These are phyloP conservation scores for Gastracanthus pulcherrimus DNA, from an alignment of 2,888 invertebrate species.

Conservation along the genomic window DNA sequence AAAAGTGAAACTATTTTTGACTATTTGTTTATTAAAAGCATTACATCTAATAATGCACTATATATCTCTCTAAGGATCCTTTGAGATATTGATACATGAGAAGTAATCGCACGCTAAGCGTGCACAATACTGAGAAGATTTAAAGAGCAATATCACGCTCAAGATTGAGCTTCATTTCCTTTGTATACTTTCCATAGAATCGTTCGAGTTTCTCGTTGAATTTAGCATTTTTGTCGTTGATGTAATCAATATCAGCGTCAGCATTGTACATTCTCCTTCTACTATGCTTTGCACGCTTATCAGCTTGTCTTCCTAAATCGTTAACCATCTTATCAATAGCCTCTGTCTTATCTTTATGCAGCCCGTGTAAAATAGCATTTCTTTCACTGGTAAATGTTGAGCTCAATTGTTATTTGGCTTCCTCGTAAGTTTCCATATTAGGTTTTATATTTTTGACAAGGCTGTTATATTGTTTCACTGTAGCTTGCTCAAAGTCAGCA, in stretches of 20 bases:
- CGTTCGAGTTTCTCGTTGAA: slow-evolving; percentile 99
- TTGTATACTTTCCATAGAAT: slow-evolving; percentile 97
- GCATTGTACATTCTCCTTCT: slow-evolving; percentile 97
- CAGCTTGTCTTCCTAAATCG: slow-evolving; percentile 95
- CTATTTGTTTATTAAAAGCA: no score
- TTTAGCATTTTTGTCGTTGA: slow-evolving; percentile 98
- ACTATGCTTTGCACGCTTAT: slow-evolving; percentile 96
- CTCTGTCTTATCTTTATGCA: slow-evolving; percentile 92
- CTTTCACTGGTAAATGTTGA: slow-evolving; percentile 96
- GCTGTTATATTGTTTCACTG: slow-evolving; percentile 93
- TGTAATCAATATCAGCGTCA: slow-evolving; percentile 99
- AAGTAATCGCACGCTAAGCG: no score
- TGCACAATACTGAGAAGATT: no score
- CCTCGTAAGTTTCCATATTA: slow-evolving; percentile 91
- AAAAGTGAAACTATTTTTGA: neutral
- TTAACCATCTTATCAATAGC: slow-evolving; percentile 96
- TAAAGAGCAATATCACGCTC: slow-evolving; percentile 97
- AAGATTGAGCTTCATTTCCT: slow-evolving; percentile 98
- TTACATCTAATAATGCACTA: no score
- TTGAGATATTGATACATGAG: no score
- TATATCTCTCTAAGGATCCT: no score
- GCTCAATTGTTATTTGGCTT: slow-evolving; percentile 91
- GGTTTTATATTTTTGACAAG: slow-evolving; percentile 91
- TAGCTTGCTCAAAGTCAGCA: slow-evolving; percentile 93
- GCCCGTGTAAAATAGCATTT: slow-evolving; percentile 93